Conservation (phyloP, 2,113 vertebrate genomes). For the Brachyhypopomus gauderio region DNA sequence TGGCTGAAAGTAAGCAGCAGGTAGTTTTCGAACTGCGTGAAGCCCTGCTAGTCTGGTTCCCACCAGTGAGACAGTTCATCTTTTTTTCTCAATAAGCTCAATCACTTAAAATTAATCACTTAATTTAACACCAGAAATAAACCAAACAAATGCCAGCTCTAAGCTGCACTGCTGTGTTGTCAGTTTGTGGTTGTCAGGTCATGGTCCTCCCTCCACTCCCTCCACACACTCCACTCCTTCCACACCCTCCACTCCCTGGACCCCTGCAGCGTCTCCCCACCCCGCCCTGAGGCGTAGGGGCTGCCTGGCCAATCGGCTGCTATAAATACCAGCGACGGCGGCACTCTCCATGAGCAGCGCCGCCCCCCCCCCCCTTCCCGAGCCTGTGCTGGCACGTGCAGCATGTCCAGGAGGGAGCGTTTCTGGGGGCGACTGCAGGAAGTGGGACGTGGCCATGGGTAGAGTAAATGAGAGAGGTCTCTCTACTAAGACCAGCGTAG, state of each 20-base stretch:
- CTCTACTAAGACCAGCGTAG: constrained; percentile 62
- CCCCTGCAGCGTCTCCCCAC: constrained; percentile 50
- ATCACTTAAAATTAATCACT: too few species aligned
- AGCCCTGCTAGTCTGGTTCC: too few species aligned
- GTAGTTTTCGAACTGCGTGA: too few species aligned
- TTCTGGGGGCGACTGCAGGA: constrained; percentile 30
- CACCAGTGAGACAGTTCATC: too few species aligned
- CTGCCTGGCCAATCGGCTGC: constrained; percentile 51
- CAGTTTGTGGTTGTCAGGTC: too few species aligned
- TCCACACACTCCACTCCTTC: constrained; percentile 38
- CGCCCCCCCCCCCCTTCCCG: background rate
- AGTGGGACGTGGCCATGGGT: constrained; percentile 42
- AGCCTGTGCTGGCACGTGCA: too few species aligned
- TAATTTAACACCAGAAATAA: too few species aligned
- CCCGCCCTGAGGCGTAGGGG: constrained; percentile 51
- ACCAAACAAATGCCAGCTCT: too few species aligned
- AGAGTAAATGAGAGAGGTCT: constrained; percentile 47
- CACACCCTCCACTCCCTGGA: constrained; percentile 47
- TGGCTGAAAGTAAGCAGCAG: too few species aligned
- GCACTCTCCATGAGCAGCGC: constrained; percentile 5
- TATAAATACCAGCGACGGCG: constrained; percentile 51
- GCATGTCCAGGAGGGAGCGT: too few species aligned
- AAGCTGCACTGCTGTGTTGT: too few species aligned
- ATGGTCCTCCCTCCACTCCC: constrained; percentile 35
- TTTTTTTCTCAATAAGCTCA: too few species aligned